Evolutionary conservation across 2,888 invertebrate species (phyloP), one percentile per base, ranked within the genome.

Genomic region (Mythimna ferrago): DNA sequence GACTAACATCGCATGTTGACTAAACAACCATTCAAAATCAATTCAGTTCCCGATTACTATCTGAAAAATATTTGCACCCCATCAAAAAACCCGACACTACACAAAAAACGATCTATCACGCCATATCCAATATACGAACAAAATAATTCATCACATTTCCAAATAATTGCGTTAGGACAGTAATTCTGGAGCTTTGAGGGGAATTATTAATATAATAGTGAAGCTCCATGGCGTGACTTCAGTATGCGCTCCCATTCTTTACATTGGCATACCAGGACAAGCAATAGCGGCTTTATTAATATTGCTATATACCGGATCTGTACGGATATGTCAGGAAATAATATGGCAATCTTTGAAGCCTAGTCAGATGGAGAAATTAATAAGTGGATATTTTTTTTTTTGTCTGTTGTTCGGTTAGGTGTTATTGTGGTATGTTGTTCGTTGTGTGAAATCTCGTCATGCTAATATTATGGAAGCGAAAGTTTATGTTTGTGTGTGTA

Each of bases 221-320:
- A 57, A 44, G 67, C 70, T 74, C 73, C 71, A 83, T 83, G 91
- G 91, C 91, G 92, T 92, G 89, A 90, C 86, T 77, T 68, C 64
- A 92, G 91, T 85, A 94, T 92, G 89, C 89, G 93, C 73, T 88
- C 92, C 88, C 93, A 93, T 94, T 93, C 93, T 92, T 92, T 87
- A 87, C 85, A 81, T 79, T 86, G 89, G 89, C 88, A 89, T 89
- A 82, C 83, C 85, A 86, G 84, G 56, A 64, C 72, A 65, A 72
- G 83, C 75, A 76, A 82, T 82, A 72, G 66, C 63, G 77, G 75
- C 84, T 86, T 87, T 88, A 87, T 87, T 86, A 84, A 86, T 87
- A 86, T 81, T 76, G 44, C 71, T 77, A 78, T 87, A 80, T 63
- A 79, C 35, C 57, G 41, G 16, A 26, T 60, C 21, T 16, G 53